A percentile compares a stretch with the other conserved stretches of the same genome.
Evolutionary conservation across 2,113 vertebrate genomes (phyloP).

Genomic region (Octodon degus): DNA sequence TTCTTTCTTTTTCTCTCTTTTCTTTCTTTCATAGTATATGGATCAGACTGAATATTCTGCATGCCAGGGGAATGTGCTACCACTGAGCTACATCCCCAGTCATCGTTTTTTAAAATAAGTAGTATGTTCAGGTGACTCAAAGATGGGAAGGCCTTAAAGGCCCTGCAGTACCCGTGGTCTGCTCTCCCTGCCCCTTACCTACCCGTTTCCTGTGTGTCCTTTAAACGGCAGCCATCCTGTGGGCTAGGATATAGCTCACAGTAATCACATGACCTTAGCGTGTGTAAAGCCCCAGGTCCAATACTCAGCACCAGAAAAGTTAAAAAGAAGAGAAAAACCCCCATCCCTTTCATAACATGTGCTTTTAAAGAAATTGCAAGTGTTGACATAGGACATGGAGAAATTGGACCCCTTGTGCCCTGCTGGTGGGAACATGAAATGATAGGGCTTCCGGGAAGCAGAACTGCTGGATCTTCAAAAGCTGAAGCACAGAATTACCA

Average conservation of each 20-base stretch:
- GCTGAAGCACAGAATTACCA: not conserved
- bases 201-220: not conserved
- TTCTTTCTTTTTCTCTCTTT: not conserved
- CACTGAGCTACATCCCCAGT: not conserved
- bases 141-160: not conserved
- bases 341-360: not conserved
- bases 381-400: not conserved
- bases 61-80: not conserved
- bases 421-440: not conserved
- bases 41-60: not conserved
- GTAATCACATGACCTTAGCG: not conserved
- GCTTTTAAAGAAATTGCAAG: not conserved
- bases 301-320: not conserved
- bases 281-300: not conserved
- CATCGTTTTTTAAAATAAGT: slow-evolving; percentile 2
- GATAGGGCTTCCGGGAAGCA: not conserved
- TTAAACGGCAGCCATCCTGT: not conserved
- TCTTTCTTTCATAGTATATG: not conserved
- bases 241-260: not conserved
- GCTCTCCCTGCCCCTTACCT: not conserved
- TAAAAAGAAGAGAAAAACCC: not conserved
- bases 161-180: not conserved
- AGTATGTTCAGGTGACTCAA: not conserved
- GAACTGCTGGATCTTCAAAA: not conserved
- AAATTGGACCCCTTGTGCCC: not conserved